Evolutionary conservation across 2,113 vertebrate genomes (phyloP).

Genomic region (Pogona vitticeps): DNA sequence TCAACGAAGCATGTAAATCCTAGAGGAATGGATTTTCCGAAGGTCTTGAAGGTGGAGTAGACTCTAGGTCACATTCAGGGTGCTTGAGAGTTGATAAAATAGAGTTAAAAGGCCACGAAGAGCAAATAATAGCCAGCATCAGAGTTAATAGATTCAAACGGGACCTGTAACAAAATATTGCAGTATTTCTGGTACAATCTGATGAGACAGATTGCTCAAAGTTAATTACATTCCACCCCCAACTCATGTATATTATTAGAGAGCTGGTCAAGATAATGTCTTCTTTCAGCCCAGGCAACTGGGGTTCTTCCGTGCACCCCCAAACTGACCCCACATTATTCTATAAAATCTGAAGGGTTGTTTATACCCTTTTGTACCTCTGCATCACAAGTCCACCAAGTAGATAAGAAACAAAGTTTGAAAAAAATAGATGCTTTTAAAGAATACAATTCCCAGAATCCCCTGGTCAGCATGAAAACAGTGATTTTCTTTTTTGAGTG

Average conservation of each 20-base stretch:
- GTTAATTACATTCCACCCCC: background rate
- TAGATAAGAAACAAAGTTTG: too few relatives aligned
- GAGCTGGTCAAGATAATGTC: background rate
- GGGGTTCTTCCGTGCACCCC: too few relatives aligned
- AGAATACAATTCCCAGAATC: too few relatives aligned
- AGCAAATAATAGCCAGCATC: background rate
- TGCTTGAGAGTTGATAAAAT: background rate
- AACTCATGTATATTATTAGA: too few relatives aligned
- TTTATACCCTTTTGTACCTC: background rate
- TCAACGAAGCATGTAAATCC: rapidly evolving
- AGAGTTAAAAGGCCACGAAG: background rate
- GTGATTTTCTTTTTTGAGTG: background rate
- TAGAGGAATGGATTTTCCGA: background rate
- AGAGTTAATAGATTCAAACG: background rate
- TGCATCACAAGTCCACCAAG: too few relatives aligned
- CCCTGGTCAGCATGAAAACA: too few relatives aligned
- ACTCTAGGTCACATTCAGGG: background rate
- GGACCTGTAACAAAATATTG: background rate
- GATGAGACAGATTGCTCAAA: background rate
- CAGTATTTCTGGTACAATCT: background rate
- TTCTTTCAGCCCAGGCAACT: too few relatives aligned
- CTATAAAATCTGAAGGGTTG: background rate
- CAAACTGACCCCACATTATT: background rate
- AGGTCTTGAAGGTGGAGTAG: background rate
- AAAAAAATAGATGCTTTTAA: too few relatives aligned